phyloP scores from a whole-genome alignment of 2,113 vertebrate species.

The Calyptommatus sinebrachiatus region DNA sequence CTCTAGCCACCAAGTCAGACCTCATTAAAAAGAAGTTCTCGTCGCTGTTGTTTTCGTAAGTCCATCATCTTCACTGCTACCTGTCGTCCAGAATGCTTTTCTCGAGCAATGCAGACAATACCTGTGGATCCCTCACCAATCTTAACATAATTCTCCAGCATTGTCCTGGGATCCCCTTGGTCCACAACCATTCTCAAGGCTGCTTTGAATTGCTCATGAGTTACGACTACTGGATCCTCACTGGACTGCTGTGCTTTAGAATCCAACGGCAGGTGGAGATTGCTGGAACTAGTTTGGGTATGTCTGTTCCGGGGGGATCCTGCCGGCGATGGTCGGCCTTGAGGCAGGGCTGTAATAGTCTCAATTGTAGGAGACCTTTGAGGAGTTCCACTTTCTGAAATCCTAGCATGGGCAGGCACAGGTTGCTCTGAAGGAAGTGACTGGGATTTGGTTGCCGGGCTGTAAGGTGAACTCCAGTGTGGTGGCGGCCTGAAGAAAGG shows the following conservation, averaged over 20 bases:
- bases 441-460: constrained; percentile 72
- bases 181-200: constrained; percentile 97
- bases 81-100: constrained; percentile 92
- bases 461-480: constrained; percentile 63
- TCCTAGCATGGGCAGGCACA: constrained; percentile 57
- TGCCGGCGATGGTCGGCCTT: constrained; percentile 87
- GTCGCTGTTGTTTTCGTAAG: constrained; percentile 91
- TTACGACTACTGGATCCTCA: constrained; percentile 86
- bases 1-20: constrained; percentile 56
- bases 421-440: constrained; percentile 73
- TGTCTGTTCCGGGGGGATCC: constrained; percentile 88
- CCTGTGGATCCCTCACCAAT: constrained; percentile 97
- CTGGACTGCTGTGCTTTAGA: constrained; percentile 66
- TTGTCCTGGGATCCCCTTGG: constrained; percentile 88
- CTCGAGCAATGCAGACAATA: constrained; percentile 92
- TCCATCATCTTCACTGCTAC: constrained; percentile 99
- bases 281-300: constrained; percentile 87
- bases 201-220: constrained; percentile 96
- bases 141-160: constrained; percentile 95
- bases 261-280: constrained; percentile 83
- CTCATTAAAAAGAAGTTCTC: constrained; percentile 98
- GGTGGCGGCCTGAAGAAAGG: constrained; percentile 64
- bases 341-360: constrained; percentile 48
- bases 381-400: constrained; percentile 65
- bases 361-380: constrained; percentile 59